Conservation (phyloP, 2,888 invertebrate genomes). For the Chaitophorus viminalis region DNA sequence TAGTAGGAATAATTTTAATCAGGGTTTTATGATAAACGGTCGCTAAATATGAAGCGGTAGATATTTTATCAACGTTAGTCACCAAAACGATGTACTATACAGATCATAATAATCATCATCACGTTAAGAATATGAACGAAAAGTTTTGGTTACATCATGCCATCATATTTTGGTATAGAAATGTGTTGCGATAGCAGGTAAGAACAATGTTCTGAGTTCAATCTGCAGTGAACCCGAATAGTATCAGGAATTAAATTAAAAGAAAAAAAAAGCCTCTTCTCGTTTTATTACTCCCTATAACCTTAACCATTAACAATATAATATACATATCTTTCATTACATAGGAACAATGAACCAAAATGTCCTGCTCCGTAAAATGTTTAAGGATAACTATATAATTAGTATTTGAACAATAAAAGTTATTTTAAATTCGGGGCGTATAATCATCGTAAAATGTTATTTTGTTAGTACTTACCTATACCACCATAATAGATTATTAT, state of each 20-base stretch:
- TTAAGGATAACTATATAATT: neutral
- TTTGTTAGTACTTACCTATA: neutral
- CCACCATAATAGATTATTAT: neutral
- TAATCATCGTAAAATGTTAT: slow-evolving; percentile 30
- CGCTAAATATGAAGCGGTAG: neutral
- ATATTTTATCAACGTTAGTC: neutral
- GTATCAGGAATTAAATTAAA: neutral
- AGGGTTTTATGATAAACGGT: neutral
- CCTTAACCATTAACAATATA: slow-evolving; percentile 16
- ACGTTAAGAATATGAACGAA: neutral
- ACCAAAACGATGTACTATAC: neutral
- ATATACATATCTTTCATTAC: slow-evolving; percentile 10
- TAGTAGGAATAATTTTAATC: neutral
- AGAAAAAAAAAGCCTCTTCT: neutral
- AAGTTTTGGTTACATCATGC: neutral
- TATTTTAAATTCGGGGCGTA: slow-evolving; percentile 14
- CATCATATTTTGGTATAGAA: no score
- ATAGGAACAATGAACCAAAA: slow-evolving; percentile 12
- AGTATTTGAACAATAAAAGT: slow-evolving; percentile 35
- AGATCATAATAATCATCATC: neutral
- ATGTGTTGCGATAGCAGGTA: neutral
- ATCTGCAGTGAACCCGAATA: neutral
- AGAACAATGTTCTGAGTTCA: neutral
- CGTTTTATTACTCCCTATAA: slow-evolving; percentile 22
- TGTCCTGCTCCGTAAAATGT: neutral